These are phyloP conservation scores for Idaea straminata DNA, from an alignment of 2,888 invertebrate species.

Conservation along the genomic window DNA sequence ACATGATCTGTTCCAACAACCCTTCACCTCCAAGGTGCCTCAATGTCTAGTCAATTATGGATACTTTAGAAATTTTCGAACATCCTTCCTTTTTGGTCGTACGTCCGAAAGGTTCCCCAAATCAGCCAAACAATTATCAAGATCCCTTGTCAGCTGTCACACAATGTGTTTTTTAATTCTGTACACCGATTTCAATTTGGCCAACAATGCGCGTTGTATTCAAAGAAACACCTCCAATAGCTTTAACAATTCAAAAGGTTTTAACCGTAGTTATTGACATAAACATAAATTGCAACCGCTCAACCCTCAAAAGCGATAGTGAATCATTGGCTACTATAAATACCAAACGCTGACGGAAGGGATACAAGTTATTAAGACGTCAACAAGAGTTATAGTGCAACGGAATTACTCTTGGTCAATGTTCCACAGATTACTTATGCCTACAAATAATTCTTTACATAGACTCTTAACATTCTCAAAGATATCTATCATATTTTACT, in stretches of 20 bases:
- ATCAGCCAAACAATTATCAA: background rate
- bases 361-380: constrained; percentile 50
- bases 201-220: background rate
- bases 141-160: background rate
- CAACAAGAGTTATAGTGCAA: constrained; percentile 48
- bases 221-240: background rate
- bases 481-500: background rate
- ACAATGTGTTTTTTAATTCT: background rate
- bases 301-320: constrained; percentile 9
- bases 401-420: constrained; percentile 11
- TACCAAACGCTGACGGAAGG: constrained; percentile 40
- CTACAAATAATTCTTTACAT: constrained; percentile 7
- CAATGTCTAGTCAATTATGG: too few species aligned
- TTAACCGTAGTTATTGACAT: background rate
- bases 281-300: constrained; percentile 13
- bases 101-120: too few species aligned
- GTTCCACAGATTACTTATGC: constrained; percentile 16
- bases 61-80: too few species aligned
- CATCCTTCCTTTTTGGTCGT: too few species aligned
- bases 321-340: constrained; percentile 34
- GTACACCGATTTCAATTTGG: background rate
- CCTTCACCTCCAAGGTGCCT: too few species aligned
- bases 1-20: too few species aligned
- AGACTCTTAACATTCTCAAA: background rate
- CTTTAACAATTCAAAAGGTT: background rate